Evolutionary conservation across 1,140 invertebrate species (phyloP).

Genomic region (Lasaia peninsularis): DNA sequence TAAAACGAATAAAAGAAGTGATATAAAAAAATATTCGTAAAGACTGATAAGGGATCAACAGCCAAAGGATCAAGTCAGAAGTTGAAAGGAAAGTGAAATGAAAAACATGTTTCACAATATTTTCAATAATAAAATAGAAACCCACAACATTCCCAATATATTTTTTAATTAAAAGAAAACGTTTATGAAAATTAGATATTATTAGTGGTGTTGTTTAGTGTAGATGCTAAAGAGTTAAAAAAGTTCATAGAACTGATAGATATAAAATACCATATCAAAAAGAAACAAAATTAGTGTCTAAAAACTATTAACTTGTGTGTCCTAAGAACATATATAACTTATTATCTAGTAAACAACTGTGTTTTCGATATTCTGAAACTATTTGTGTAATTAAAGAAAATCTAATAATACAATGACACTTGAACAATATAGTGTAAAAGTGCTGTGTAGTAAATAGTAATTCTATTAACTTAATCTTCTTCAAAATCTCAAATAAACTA

Average conservation of each 20-base stretch:
- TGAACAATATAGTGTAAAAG: too few relatives aligned
- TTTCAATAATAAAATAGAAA: not conserved
- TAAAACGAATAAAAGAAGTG: not conserved
- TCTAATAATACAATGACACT: too few relatives aligned
- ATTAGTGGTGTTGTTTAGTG: not conserved
- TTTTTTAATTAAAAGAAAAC: not conserved
- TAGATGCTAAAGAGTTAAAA: not conserved
- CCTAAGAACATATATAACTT: too few relatives aligned
- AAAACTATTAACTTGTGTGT: not conserved
- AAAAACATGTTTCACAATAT: not conserved
- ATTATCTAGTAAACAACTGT: not conserved
- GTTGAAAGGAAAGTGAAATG: slow-evolving; percentile 11
- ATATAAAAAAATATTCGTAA: slow-evolving; percentile 22
- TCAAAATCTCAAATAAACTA: not conserved
- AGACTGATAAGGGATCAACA: slow-evolving; percentile 53
- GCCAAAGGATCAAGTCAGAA: slow-evolving; percentile 8
- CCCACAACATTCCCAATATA: not conserved
- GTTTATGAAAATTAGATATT: not conserved
- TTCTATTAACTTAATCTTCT: not conserved
- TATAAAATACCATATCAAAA: not conserved
- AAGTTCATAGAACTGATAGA: slow-evolving; percentile 3
- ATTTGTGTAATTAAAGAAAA: not conserved
- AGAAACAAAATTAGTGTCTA: not conserved
- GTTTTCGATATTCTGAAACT: not conserved
- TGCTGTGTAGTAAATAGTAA: not conserved